Conservation (phyloP, 2,113 vertebrate species). For the Oryzias melastigma region DNA sequence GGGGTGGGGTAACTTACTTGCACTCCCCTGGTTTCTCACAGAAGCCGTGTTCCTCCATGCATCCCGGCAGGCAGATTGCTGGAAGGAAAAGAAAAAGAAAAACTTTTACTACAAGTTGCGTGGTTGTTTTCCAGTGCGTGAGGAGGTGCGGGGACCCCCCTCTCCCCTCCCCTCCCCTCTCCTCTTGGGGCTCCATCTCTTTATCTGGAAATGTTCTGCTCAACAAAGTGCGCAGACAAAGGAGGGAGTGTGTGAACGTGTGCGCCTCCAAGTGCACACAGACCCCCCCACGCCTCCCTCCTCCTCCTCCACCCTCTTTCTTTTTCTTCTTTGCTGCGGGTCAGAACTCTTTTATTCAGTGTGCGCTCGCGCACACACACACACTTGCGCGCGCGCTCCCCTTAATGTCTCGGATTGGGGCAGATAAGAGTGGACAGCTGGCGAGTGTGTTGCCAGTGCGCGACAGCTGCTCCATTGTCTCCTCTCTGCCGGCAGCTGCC, state of each 20-base stretch:
- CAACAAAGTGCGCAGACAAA: constrained; percentile 87
- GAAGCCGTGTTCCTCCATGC: constrained; percentile 91
- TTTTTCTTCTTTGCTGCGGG: constrained; percentile 87
- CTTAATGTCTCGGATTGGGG: constrained; percentile 93
- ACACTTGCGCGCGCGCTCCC: constrained; percentile 77
- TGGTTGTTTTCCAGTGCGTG: neutral
- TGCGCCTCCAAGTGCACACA: constrained; percentile 34
- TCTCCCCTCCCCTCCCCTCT: too few relatives aligned
- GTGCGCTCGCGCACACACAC: constrained; percentile 64
- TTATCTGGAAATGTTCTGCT: constrained; percentile 83
- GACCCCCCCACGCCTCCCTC: constrained; percentile 46
- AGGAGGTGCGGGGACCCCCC: too few relatives aligned
- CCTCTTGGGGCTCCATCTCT: constrained; percentile 47
- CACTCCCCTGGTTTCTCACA: constrained; percentile 97
- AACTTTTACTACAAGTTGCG: too few relatives aligned
- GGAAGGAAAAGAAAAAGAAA: constrained; percentile 28
- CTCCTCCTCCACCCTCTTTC: constrained; percentile 60
- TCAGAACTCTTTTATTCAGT: constrained; percentile 94
- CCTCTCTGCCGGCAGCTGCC: constrained; percentile 88
- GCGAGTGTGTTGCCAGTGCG: constrained; percentile 95
- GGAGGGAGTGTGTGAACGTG: constrained; percentile 63
- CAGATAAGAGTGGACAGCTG: constrained; percentile 99
- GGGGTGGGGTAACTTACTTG: constrained; percentile 84
- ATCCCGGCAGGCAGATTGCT: constrained; percentile 96
- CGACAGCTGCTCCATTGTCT: constrained; percentile 99